phyloP scores from a whole-genome alignment of 2,888 invertebrate species.

The Lissocephala sabroskyi region DNA sequence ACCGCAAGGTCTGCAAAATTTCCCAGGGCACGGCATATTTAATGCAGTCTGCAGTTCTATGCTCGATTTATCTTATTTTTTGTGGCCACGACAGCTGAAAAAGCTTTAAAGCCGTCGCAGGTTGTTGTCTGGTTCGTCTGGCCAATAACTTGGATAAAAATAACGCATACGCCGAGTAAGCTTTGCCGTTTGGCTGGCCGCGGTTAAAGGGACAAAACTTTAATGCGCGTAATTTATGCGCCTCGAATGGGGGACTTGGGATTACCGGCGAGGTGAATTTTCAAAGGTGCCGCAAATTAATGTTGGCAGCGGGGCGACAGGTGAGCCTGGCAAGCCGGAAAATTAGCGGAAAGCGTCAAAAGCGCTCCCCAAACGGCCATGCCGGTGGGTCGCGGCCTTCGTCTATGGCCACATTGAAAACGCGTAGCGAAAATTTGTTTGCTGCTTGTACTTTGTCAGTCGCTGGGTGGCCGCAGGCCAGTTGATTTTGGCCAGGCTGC shows the following conservation, averaged over 20 bases:
- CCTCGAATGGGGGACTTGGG: conserved; percentile 58
- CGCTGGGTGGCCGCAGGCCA: conserved; percentile 41
- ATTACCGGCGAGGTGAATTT: conserved; percentile 27
- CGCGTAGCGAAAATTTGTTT: too few species aligned
- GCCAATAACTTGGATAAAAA: conserved; percentile 44
- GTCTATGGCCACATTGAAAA: too few species aligned
- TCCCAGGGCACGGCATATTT: too few species aligned
- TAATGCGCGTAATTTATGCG: conserved; percentile 53
- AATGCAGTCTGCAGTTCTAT: too few species aligned
- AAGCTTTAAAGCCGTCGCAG: too few species aligned
- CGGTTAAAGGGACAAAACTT: background rate
- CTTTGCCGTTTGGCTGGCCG: conserved; percentile 10
- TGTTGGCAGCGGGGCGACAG: conserved; percentile 36
- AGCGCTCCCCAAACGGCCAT: conserved; percentile 59
- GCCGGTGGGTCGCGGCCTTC: conserved; percentile 34
- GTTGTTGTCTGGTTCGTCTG: conserved; percentile 1
- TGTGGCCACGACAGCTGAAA: too few species aligned
- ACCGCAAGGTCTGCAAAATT: too few species aligned
- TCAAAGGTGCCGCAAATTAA: background rate
- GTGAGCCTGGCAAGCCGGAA: conserved; percentile 59
- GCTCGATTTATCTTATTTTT: too few species aligned
- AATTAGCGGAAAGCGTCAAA: conserved; percentile 66
- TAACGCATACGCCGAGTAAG: conserved; percentile 44
- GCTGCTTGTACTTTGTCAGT: background rate
- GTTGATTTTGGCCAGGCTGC: conserved; percentile 1